Evolutionary conservation across 2,797 vertebrate species (phyloP).

Genomic region (Scleropages formosus): DNA sequence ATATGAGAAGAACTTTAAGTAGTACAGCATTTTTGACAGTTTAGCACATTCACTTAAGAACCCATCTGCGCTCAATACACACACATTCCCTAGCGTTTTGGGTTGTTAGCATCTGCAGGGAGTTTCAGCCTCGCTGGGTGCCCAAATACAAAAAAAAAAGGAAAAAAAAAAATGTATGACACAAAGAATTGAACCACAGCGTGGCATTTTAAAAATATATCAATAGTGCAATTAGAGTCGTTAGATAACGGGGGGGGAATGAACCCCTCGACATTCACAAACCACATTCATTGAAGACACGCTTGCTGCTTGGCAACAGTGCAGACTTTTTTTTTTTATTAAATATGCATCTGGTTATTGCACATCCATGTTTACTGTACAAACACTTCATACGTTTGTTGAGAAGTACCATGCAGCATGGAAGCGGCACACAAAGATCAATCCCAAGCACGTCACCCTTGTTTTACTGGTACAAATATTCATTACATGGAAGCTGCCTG

Average conservation of each 20-base stretch:
- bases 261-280: neutral
- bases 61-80: no score
- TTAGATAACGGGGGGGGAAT: no score
- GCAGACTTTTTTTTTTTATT: slow-evolving; percentile 9
- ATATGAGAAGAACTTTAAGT: no score
- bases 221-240: neutral
- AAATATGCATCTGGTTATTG: slow-evolving; percentile 60
- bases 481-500: slow-evolving; percentile 68
- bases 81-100: no score
- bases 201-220: neutral
- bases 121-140: no score
- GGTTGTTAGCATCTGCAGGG: no score
- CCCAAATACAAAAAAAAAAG: no score
- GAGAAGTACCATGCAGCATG: slow-evolving; percentile 71
- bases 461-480: slow-evolving; percentile 48
- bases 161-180: no score
- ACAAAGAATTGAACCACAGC: neutral
- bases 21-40: no score
- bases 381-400: slow-evolving; percentile 64
- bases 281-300: neutral
- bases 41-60: no score
- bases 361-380: slow-evolving; percentile 75
- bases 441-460: slow-evolving; percentile 56
- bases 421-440: slow-evolving; percentile 55
- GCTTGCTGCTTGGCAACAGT: neutral